Conservation (phyloP, 2,888 invertebrate genomes). For the Callimorpha dominula region DNA sequence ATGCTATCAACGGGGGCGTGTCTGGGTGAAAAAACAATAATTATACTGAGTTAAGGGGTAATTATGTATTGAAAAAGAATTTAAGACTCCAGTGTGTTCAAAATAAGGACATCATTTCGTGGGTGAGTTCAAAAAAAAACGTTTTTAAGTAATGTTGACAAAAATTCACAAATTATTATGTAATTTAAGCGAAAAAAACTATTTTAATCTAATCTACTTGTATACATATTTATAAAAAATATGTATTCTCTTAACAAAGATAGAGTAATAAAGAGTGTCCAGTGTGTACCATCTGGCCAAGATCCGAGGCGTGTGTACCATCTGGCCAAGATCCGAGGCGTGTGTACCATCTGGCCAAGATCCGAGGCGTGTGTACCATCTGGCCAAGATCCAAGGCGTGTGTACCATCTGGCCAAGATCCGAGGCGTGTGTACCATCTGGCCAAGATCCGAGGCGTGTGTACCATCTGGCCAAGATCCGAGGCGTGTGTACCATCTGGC, state of each 20-base stretch:
- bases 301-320: constrained; percentile 41
- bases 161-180: too few species aligned
- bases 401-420: constrained; percentile 48
- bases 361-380: constrained; percentile 45
- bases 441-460: constrained; percentile 28
- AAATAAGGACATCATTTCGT: too few species aligned
- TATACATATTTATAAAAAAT: not conserved
- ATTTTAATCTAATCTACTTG: too few species aligned
- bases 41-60: too few species aligned
- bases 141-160: too few species aligned
- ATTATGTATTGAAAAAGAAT: too few species aligned
- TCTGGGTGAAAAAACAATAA: too few species aligned
- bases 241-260: not conserved
- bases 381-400: constrained; percentile 37
- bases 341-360: constrained; percentile 49
- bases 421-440: constrained; percentile 49
- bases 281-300: constrained; percentile 47
- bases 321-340: constrained; percentile 42
- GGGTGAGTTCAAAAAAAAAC: too few species aligned
- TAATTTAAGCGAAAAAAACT: too few species aligned
- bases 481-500: constrained; percentile 49
- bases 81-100: too few species aligned
- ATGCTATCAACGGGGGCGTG: too few species aligned
- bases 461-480: constrained; percentile 48
- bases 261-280: not conserved